Evolutionary conservation across 2,888 invertebrate species (phyloP).

Genomic region (Gortyna flavago): DNA sequence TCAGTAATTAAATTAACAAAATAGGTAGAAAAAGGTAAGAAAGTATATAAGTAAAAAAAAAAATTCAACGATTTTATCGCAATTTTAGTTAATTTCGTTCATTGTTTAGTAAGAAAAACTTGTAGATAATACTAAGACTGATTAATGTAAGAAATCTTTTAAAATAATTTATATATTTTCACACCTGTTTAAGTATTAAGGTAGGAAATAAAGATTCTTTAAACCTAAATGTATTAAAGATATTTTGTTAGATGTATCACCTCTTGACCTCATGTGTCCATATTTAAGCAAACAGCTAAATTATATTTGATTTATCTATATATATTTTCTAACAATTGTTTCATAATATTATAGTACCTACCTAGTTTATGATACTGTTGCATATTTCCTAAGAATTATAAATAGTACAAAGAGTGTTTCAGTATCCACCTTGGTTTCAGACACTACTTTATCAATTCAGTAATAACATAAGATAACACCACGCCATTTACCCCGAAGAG

Average conservation of each 20-base stretch:
- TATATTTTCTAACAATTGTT: background rate
- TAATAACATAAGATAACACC: too few species aligned
- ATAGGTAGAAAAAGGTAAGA: background rate
- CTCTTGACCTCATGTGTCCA: background rate
- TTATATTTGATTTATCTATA: background rate
- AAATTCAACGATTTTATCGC: background rate
- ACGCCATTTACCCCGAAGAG: too few species aligned
- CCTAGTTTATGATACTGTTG: too few species aligned
- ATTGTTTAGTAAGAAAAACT: background rate
- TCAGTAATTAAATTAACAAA: background rate
- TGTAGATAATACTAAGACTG: background rate
- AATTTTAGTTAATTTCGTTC: background rate
- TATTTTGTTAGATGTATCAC: background rate
- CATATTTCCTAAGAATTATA: too few species aligned
- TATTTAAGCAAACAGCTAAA: background rate
- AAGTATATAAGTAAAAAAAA: background rate
- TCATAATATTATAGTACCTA: too few species aligned
- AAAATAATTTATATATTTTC: background rate
- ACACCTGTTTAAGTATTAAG: background rate
- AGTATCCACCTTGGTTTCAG: too few species aligned
- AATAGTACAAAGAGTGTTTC: too few species aligned
- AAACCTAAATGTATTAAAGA: too few species aligned
- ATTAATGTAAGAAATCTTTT: background rate
- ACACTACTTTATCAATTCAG: too few species aligned
- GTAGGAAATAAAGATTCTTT: background rate